Conservation (phyloP, 2,113 vertebrate species). For the Penelope pileata region DNA sequence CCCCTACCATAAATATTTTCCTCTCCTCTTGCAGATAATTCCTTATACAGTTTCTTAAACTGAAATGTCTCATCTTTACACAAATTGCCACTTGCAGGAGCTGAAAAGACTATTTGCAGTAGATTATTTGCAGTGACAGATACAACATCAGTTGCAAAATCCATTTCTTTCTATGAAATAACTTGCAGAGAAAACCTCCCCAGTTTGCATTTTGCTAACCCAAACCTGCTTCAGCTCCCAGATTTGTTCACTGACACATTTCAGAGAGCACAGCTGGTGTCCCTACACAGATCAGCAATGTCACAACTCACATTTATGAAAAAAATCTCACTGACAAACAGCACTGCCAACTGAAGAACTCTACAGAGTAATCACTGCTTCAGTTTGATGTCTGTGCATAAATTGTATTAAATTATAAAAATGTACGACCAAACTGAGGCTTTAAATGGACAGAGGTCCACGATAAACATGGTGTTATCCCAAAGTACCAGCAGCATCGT, state of each 20-base stretch:
- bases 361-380: background rate
- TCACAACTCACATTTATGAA: background rate
- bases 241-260: conserved; percentile 42
- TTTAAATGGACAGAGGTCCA: background rate
- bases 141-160: background rate
- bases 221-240: conserved; percentile 17
- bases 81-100: background rate
- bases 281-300: conserved; percentile 20
- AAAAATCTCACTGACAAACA: background rate
- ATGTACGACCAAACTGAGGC: background rate
- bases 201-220: background rate
- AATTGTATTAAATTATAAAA: background rate
- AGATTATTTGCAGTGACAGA: background rate
- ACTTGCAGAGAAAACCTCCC: background rate
- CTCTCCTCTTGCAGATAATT: background rate
- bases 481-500: background rate
- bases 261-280: background rate
- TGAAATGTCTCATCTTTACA: background rate
- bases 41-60: background rate
- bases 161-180: background rate
- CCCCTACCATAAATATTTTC: background rate
- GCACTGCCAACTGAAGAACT: background rate
- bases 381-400: background rate
- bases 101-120: background rate
- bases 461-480: background rate